Evolutionary conservation across 2,888 invertebrate genomes (phyloP), one percentile per base, ranked within the genome.

Genomic region (Pseudeuparius sepicola): DNA sequence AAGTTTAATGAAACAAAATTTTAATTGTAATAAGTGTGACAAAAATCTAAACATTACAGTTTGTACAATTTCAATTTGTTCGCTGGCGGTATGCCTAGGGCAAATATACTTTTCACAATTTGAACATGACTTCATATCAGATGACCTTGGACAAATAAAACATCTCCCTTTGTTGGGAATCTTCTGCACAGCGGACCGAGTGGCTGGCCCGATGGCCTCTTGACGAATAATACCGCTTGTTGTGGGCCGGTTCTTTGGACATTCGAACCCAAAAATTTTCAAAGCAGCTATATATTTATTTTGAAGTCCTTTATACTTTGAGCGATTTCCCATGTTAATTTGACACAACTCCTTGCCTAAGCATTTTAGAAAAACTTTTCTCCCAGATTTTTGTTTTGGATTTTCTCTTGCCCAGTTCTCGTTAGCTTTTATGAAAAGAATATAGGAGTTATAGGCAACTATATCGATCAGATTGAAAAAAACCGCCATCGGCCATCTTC

Each of bases 21-120:
- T n/a, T 7, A 20, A 20, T 20, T n/a, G 20, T 20, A 20, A n/a
- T 20, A 20, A 20, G n/a, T 7, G 20, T 20, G 20, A 6, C 6
- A 20, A 20, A 20, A 20, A 20, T n/a, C 20, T 20, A 20, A 20
- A 20, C n/a, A 20, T 20, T 7, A 20, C 20, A 20, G n/a, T 20
- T 20, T 20, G 20, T 20, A n/a, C 20, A 20, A 20, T 20, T 20
- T 20, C 20, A 20, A 20, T 20, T 20, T 20, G 20, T n/a, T 20
- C 20, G 20, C 20, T 20, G n/a, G 20, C 20, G 6, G 20, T 20
- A 20, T 20, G 20, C 20, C 20, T 20, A 20, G 20, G 20, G n/a
- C 20, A 20, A 20, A 20, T 20, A 20, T 20, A 20, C 20, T 20
- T 20, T 20, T 20, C 7, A n/a, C 20, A 20, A 20, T 20, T 20